phyloP scores from a whole-genome alignment of 2,888 invertebrate genomes.

The Sussaba pulchella region DNA sequence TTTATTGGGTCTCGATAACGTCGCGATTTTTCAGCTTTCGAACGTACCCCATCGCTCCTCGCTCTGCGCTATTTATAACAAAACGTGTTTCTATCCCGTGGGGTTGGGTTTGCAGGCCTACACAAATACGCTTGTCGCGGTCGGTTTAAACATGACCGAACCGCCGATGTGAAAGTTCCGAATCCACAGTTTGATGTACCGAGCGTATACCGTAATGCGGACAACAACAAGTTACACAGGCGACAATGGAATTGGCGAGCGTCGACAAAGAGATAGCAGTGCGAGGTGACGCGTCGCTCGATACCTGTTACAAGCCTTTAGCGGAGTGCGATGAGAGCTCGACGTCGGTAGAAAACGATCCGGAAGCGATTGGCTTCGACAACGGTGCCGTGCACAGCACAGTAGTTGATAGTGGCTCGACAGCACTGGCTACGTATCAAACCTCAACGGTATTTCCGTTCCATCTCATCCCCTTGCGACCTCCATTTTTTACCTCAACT shows the following conservation, averaged over 20 bases:
- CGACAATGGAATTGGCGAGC: constrained; percentile 30
- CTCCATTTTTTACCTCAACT: background rate
- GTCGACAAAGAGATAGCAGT: constrained; percentile 39
- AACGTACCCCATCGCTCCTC: background rate
- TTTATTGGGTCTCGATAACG: background rate
- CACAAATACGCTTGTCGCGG: constrained; percentile 38
- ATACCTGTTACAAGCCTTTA: constrained; percentile 39
- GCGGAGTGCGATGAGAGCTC: constrained; percentile 40
- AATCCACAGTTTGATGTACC: constrained; percentile 31
- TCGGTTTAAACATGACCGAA: constrained; percentile 48
- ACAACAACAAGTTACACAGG: constrained; percentile 4
- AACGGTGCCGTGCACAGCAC: constrained; percentile 40
- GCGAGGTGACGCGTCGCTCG: constrained; percentile 26
- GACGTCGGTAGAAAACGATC: constrained; percentile 59
- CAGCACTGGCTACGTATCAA: constrained; percentile 32
- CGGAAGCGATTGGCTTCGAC: constrained; percentile 64
- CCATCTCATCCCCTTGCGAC: constrained; percentile 6
- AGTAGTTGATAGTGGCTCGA: constrained; percentile 22
- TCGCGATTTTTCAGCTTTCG: background rate
- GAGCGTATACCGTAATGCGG: constrained; percentile 15
- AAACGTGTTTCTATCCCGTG: background rate
- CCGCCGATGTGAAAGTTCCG: constrained; percentile 41
- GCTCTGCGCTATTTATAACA: background rate
- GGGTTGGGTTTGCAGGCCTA: constrained; percentile 12
- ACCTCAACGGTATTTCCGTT: constrained; percentile 6